Percentiles rank a stretch among this genome's conserved stretches.
Conservation (phyloP, 2,113 vertebrate species). For the Collichthys lucidus region DNA sequence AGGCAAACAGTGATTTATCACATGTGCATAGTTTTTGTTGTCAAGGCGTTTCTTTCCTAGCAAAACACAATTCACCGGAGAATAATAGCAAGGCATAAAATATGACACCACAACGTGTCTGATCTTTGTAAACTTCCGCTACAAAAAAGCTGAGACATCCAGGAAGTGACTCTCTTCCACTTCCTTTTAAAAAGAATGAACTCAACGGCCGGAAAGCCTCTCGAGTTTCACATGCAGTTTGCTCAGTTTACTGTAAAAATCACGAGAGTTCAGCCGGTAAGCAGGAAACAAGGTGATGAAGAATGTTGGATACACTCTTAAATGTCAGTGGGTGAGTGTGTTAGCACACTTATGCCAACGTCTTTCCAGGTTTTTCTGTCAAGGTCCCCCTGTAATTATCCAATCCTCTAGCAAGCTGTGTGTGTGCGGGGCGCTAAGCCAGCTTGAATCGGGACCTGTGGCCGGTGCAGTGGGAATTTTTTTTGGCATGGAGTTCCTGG, state of each 20-base stretch:
- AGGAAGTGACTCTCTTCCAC: conserved; percentile 52
- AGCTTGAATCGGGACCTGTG: conserved; percentile 43
- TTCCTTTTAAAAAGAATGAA: conserved; percentile 19
- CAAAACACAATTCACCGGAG: conserved; percentile 13
- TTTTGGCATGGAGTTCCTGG: conserved; percentile 63
- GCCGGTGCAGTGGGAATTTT: conserved; percentile 61
- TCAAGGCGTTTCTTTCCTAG: background rate
- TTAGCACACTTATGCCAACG: conserved; percentile 8
- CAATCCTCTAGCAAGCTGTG: conserved; percentile 32
- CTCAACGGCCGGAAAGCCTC: conserved; percentile 4
- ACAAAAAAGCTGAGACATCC: conserved; percentile 36
- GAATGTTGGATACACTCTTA: background rate
- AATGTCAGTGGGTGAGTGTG: conserved; percentile 21
- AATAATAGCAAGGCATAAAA: background rate
- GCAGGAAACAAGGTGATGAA: background rate
- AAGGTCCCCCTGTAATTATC: conserved; percentile 63
- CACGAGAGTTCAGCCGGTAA: background rate
- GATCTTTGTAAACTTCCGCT: conserved; percentile 9
- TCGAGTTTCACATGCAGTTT: conserved; percentile 56
- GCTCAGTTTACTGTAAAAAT: conserved; percentile 1
- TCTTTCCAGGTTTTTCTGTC: conserved; percentile 22
- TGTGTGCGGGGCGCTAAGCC: conserved; percentile 20
- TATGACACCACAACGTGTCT: background rate
- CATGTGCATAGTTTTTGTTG: background rate
- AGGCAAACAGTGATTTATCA: background rate